Evolutionary conservation across 2,888 invertebrate species (phyloP).

Genomic region (Pheosia tremula): DNA sequence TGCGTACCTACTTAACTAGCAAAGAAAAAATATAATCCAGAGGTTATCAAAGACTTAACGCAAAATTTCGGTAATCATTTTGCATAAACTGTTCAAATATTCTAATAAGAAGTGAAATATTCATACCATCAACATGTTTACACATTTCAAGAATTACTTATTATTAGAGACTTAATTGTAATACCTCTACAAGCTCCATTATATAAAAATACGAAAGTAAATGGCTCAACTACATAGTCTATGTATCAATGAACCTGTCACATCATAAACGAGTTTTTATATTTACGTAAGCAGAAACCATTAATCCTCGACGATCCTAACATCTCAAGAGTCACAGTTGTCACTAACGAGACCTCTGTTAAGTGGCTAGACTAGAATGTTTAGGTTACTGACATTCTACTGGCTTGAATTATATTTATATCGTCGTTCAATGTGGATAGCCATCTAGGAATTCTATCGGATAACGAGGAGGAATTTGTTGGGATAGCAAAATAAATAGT

Average conservation of each 20-base stretch:
- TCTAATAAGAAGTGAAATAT: no score
- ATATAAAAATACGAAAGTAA: conserved; percentile 3
- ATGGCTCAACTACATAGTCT: neutral
- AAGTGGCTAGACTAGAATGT: conserved; percentile 21
- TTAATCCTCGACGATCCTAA: conserved; percentile 36
- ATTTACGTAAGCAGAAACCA: conserved; percentile 13
- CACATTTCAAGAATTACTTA: conserved; percentile 4
- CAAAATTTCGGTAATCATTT: no score
- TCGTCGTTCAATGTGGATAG: conserved; percentile 4
- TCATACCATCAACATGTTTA: no score
- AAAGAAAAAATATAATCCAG: no score
- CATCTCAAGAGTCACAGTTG: conserved; percentile 23
- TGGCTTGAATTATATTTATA: conserved; percentile 34
- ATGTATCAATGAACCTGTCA: neutral
- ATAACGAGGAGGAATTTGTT: neutral
- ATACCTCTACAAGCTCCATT: neutral
- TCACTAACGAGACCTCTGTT: conserved; percentile 16
- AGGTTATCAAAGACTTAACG: no score
- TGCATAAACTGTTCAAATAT: no score
- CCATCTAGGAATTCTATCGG: neutral
- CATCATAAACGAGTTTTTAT: conserved; percentile 4
- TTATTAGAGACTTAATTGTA: neutral
- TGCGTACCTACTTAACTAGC: no score
- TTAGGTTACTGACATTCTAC: conserved; percentile 37
- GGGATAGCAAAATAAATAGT: neutral